A percentile compares a stretch with the other conserved stretches of the same genome.
Evolutionary conservation across 2,888 invertebrate genomes (phyloP).

Genomic region (Hirtodrosophila cameraria): DNA sequence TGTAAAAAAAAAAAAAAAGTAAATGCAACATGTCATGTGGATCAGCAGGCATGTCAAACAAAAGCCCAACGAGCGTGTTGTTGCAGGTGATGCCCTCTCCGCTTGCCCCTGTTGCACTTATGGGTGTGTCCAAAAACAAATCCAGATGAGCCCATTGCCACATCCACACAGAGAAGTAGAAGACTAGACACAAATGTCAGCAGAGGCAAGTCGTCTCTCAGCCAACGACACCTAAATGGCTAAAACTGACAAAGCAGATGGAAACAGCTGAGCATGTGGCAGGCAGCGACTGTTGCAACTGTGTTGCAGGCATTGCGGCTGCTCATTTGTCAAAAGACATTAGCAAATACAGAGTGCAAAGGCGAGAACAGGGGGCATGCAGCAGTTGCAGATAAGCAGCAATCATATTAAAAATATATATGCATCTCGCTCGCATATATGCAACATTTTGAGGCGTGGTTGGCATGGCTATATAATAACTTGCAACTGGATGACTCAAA

Average conservation of each 20-base stretch:
- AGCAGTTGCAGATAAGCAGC: constrained; percentile 34
- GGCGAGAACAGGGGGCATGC: constrained; percentile 12
- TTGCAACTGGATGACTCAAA: constrained; percentile 43
- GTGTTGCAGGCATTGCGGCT: constrained; percentile 48
- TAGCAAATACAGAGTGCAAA: constrained; percentile 28
- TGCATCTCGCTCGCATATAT: no score
- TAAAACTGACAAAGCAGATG: constrained; percentile 39
- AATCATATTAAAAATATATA: constrained; percentile 37
- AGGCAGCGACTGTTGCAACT: constrained; percentile 7
- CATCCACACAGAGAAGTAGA: no score
- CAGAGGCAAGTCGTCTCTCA: constrained; percentile 14
- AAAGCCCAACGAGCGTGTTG: not conserved
- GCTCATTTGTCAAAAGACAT: constrained; percentile 71
- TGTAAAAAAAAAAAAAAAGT: constrained; percentile 54
- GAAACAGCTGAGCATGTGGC: constrained; percentile 11
- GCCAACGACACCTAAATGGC: constrained; percentile 38
- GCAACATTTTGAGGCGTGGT: constrained; percentile 38
- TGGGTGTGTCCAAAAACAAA: constrained; percentile 58
- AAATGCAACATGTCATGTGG: constrained; percentile 53
- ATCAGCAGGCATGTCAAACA: constrained; percentile 25
- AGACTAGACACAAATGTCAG: constrained; percentile 62
- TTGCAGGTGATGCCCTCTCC: constrained; percentile 42
- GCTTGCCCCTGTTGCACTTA: not conserved
- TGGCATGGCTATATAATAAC: constrained; percentile 1
- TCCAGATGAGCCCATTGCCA: constrained; percentile 46